Conservation (phyloP, 2,797 vertebrate genomes). For the Hemibagrus guttatus region DNA sequence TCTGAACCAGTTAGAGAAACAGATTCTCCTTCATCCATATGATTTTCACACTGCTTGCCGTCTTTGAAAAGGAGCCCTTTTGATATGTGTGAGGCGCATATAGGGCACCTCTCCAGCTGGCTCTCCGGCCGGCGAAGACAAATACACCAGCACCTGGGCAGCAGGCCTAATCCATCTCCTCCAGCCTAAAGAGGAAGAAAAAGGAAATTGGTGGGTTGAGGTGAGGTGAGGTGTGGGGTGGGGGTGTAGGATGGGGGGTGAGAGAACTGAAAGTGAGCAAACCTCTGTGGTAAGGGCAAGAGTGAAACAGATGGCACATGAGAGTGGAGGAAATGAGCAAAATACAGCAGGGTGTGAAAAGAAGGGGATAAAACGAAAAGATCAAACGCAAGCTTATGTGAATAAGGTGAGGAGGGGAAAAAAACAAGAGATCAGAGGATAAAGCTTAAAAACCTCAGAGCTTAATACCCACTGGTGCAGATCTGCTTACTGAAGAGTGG, state of each 20-base stretch:
- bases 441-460: not conserved
- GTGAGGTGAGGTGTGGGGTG: not conserved
- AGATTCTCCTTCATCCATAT: slow-evolving; percentile 43
- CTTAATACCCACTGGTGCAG: not conserved
- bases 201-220: slow-evolving; percentile 14
- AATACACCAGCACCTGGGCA: slow-evolving; percentile 61
- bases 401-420: not conserved
- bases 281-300: slow-evolving; percentile 3
- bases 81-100: slow-evolving; percentile 56
- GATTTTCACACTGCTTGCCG: slow-evolving; percentile 42
- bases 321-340: not conserved
- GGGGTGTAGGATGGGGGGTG: slow-evolving; percentile 28
- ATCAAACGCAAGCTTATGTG: not conserved
- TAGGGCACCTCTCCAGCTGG: slow-evolving; percentile 61
- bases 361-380: not conserved
- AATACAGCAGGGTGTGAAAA: not conserved
- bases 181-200: slow-evolving; percentile 49
- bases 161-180: slow-evolving; percentile 59
- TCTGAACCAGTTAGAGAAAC: slow-evolving; percentile 44
- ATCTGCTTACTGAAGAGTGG: not conserved
- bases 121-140: slow-evolving; percentile 53
- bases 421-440: not conserved
- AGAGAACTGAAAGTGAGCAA: slow-evolving; percentile 35
- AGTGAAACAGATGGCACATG: slow-evolving; percentile 35
- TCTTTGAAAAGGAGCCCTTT: slow-evolving; percentile 50